Base-by-base conservation (phyloP, 1,140 invertebrate genomes). In the Cydia strobilella region DNA sequence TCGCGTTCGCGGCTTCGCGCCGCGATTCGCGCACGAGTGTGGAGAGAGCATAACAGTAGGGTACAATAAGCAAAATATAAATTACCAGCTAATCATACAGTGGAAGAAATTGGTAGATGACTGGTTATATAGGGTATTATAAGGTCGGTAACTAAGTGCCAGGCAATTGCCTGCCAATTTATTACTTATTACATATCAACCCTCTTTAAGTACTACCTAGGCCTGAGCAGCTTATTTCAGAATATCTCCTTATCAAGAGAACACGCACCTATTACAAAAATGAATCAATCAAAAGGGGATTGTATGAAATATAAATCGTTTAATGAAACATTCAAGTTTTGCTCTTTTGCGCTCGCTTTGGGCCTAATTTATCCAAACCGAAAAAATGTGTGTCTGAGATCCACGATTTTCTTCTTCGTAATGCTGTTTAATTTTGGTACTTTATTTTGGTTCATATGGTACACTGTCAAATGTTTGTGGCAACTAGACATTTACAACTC, bases 301-400 rank as follows among this genome's bases (percentile, higher is more conserved):
- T 59, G 18, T 23, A 5, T 18, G n/a, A 69, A 69, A 0, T 48
- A 35, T 20, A 48, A 75, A 39, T 48, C 27, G 10, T 90, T 90
- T 62, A 80, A 86, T n/a, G 83, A 89, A 78, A 90, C 87, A 1
- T 91, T 84, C 72, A 76, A 79, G n/a, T 75, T 84, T 35, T 90
- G 89, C 45, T 80, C 86, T 23, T 89, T 90, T 63, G 82, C 83
- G 0, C 73, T 90, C 10, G 87, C 84, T 0, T 76, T 90, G 10
- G 78, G 81, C 23, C 76, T 86, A 27, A 76, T 90, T 2, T 90
- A 90, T 25, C 89, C 89, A 13, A 90, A 89, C 72, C 80, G 74
- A 51, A 23, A 69, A 6, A 89, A 83, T 23, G 15, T 76, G 1
- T 74, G 76, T 1, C 73, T 77, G 23, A 81, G 87, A 77, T 18